Evolutionary conservation across 2,113 vertebrate species (phyloP).

Genomic region (Sebastes fasciatus): DNA sequence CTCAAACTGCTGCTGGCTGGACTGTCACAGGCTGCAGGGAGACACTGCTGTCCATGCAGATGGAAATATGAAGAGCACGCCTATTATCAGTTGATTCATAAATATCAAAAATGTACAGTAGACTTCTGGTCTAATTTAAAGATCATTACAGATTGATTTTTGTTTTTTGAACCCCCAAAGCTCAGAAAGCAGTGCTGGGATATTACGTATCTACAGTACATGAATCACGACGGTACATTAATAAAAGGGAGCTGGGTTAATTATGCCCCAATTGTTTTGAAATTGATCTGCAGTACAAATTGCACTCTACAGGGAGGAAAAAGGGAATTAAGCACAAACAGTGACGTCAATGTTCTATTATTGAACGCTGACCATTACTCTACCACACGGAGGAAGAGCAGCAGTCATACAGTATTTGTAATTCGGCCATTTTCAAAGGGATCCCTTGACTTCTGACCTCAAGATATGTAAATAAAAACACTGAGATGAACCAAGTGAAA

Average conservation of each 20-base stretch:
- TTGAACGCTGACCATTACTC: not conserved
- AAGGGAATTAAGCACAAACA: not conserved
- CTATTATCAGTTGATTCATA: not conserved
- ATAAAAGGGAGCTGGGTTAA: not conserved
- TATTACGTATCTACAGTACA: no score
- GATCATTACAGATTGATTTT: not conserved
- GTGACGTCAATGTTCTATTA: not conserved
- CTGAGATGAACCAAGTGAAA: no score
- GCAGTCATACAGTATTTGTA: not conserved
- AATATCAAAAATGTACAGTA: not conserved
- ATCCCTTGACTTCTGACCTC: no score
- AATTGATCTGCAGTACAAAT: not conserved
- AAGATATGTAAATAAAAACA: no score
- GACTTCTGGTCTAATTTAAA: not conserved
- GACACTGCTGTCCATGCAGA: not conserved
- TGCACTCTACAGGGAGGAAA: not conserved
- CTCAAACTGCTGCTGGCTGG: not conserved
- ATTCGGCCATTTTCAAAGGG: not conserved
- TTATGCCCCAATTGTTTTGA: not conserved
- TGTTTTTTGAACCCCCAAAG: not conserved
- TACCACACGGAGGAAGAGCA: not conserved
- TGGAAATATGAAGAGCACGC: not conserved
- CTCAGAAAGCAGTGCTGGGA: no score
- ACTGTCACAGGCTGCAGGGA: not conserved
- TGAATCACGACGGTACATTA: no score